Conservation (phyloP, 2,888 invertebrate genomes). For the Eudasyphora cyanicolor region DNA sequence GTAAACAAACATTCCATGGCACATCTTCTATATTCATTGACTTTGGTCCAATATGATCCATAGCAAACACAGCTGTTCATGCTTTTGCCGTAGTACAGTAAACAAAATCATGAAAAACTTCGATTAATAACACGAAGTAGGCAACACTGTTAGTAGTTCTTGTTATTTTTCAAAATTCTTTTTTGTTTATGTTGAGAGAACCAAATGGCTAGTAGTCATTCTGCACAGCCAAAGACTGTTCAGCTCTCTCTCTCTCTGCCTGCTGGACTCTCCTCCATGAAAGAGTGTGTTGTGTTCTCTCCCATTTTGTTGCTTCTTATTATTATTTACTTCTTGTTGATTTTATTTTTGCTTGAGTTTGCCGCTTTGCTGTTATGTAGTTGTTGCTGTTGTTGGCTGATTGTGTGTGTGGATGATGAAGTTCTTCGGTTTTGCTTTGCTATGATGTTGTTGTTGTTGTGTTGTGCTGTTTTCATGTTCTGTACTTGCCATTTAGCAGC, state of each 20-base stretch:
- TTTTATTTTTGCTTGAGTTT: constrained; percentile 3
- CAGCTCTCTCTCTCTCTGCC: not conserved
- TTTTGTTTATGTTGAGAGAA: constrained; percentile 10
- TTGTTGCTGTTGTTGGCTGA: not conserved
- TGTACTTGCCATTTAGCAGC: constrained; percentile 40
- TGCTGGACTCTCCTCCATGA: not conserved
- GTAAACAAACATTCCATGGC: no score
- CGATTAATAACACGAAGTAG: no score
- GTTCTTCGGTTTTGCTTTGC: not conserved
- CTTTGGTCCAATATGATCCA: no score
- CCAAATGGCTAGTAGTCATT: no score
- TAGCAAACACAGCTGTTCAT: no score
- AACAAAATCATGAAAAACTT: no score
- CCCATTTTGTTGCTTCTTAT: constrained; percentile 5
- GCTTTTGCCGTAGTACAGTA: no score
- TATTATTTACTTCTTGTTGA: constrained; percentile 34
- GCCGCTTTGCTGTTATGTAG: constrained; percentile 6
- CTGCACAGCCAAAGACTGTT: no score
- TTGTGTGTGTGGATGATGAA: not conserved
- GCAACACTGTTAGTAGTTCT: not conserved
- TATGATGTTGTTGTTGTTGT: constrained; percentile 24
- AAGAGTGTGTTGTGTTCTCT: constrained; percentile 23
- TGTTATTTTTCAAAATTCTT: constrained; percentile 13
- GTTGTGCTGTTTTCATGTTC: constrained; percentile 43
- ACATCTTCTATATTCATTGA: no score